These are phyloP conservation scores for Drosophila trichaetosa DNA, from an alignment of 2,888 invertebrate genomes.

Conservation along the genomic window DNA sequence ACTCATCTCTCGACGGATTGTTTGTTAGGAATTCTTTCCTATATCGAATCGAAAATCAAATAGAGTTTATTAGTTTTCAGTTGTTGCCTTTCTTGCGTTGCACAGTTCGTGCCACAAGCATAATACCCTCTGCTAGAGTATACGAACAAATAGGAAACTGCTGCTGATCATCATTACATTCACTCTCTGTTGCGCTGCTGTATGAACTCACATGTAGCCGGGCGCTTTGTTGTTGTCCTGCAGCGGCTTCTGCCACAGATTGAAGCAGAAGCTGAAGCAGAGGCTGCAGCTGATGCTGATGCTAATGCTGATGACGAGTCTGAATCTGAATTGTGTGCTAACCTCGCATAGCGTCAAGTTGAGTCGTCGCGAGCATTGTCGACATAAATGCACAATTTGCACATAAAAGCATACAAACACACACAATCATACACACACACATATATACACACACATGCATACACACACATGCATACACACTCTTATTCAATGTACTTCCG, in stretches of 20 bases:
- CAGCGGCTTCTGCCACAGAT: constrained; percentile 29
- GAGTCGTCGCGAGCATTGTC: constrained; percentile 69
- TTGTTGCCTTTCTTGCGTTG: not conserved
- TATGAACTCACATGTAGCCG: constrained; percentile 12
- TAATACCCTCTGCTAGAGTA: not conserved
- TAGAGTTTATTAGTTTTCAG: not conserved
- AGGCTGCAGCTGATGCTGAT: constrained; percentile 17
- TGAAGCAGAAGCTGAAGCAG: constrained; percentile 5
- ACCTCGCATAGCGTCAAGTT: constrained; percentile 55
- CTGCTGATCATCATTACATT: constrained; percentile 21
- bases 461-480: constrained; percentile 24
- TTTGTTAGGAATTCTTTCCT: not conserved
- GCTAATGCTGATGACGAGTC: constrained; percentile 13
- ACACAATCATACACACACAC: constrained; percentile 18
- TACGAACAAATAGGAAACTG: not conserved
- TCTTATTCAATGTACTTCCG: constrained; percentile 78
- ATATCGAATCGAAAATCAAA: not conserved
- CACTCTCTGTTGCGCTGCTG: constrained; percentile 1
- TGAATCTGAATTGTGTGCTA: constrained; percentile 16
- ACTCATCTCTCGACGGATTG: not conserved
- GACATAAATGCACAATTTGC: constrained; percentile 80
- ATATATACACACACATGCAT: constrained; percentile 16
- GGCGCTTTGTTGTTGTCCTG: constrained; percentile 21
- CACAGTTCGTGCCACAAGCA: not conserved
- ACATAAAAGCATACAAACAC: constrained; percentile 67